These are phyloP conservation scores for Ectropis crepuscularia DNA, from an alignment of 2,888 invertebrate species.

Conservation along the genomic window DNA sequence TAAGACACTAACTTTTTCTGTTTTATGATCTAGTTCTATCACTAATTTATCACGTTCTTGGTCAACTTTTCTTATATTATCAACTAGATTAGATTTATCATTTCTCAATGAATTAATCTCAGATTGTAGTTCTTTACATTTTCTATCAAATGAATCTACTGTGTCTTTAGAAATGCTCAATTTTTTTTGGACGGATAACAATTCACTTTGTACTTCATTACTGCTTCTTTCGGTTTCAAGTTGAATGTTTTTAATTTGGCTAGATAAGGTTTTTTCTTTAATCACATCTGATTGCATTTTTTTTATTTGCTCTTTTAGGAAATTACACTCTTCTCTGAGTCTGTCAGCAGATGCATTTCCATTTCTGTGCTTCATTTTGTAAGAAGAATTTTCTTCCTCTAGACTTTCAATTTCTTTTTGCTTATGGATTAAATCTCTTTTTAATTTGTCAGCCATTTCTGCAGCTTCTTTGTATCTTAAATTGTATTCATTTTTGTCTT, in stretches of 20 bases:
- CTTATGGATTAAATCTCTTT: slow-evolving; percentile 71
- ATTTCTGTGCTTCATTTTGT: slow-evolving; percentile 74
- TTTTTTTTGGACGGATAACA: slow-evolving; percentile 87
- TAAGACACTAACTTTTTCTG: slow-evolving; percentile 86
- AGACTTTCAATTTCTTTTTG: slow-evolving; percentile 74
- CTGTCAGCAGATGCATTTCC: slow-evolving; percentile 75
- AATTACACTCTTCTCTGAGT: slow-evolving; percentile 74
- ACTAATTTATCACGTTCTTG: slow-evolving; percentile 88
- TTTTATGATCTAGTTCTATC: slow-evolving; percentile 89
- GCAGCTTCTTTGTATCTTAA: slow-evolving; percentile 67
- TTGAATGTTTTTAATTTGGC: slow-evolving; percentile 87
- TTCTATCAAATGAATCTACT: slow-evolving; percentile 83
- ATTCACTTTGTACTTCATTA: slow-evolving; percentile 88
- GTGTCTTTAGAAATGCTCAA: slow-evolving; percentile 85
- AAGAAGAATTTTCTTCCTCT: slow-evolving; percentile 77
- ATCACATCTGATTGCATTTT: slow-evolving; percentile 77
- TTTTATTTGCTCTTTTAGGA: slow-evolving; percentile 76
- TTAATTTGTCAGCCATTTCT: slow-evolving; percentile 70
- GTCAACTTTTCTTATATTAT: slow-evolving; percentile 87
- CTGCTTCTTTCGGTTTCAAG: slow-evolving; percentile 91
- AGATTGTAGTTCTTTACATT: slow-evolving; percentile 84
- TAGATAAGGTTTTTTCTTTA: slow-evolving; percentile 77
- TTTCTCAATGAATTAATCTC: slow-evolving; percentile 86
- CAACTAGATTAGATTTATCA: slow-evolving; percentile 87
- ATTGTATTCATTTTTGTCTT: slow-evolving; percentile 76